Evolutionary conservation across 2,797 vertebrate genomes (phyloP), one percentile per base, ranked within the genome.

Genomic region (Paedocypris micromegethes): DNA sequence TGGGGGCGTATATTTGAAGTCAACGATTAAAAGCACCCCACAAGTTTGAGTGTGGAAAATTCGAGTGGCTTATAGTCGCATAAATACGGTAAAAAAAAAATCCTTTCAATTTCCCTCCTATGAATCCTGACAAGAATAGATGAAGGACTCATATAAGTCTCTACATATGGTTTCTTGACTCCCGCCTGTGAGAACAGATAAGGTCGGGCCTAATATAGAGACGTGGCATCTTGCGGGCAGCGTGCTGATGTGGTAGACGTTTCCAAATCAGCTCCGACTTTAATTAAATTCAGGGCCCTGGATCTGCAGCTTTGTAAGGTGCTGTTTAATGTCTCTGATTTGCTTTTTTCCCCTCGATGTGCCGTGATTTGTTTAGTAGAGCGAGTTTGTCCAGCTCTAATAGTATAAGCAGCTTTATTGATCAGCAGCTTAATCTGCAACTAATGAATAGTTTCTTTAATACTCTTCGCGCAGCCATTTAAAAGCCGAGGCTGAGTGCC

Each of bases 391-490:
- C 83, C 75, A 83, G 78, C 77, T 70, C 78, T 89, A 88, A 88
- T 86, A 84, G 87, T 87, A 89, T 87, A 90, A 90, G 89, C 85
- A 86, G 82, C 82, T 83, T 80, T 88, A 90, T 88, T 89, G 90
- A 91, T 90, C 87, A 86, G 83, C 80, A 84, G 85, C 87, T 89
- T 86, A 86, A 87, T 85, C 86, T 82, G 82, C 83, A 78, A 77
- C 82, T 88, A 89, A 89, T 89, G 81, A 88, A 90, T 89, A 82
- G 88, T 87, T 88, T 80, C 84, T 85, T 88, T 88, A 90, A 88
- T 86, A 83, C 81, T 76, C 78, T 86, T 86, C 84, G 83, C 82
- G 81, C 85, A 85, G 75, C 87, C 84, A 84, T 80, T 89, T 84
- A 84, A 81, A 68, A 74, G 39, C 2, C 70, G 81, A 85, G 23